A percentile compares a stretch with the other conserved stretches of the same genome.
Evolutionary conservation across 2,888 invertebrate species (phyloP).

Genomic region (Caenorhabditis wallacei): DNA sequence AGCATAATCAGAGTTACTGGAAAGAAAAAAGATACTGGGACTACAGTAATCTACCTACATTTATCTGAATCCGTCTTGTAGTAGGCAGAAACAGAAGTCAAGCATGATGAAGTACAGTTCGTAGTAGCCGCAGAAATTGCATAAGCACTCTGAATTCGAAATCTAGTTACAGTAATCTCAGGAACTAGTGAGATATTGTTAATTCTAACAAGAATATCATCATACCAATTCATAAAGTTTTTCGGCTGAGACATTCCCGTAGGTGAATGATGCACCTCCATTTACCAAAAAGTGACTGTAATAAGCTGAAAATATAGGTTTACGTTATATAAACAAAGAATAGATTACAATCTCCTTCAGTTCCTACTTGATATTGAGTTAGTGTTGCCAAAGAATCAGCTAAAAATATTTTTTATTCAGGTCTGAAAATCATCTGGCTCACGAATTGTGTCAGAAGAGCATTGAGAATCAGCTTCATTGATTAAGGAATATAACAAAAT

Average conservation of each 20-base stretch:
- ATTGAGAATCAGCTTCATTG: constrained; percentile 17
- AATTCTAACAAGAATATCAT: too few species aligned
- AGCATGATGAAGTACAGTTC: constrained; percentile 53
- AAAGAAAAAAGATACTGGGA: neutral
- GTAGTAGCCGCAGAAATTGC: constrained; percentile 40
- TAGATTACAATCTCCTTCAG: constrained; percentile 39
- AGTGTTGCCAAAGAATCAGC: constrained; percentile 41
- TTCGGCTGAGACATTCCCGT: constrained; percentile 32
- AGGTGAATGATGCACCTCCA: constrained; percentile 45
- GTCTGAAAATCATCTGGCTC: neutral
- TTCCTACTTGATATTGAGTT: constrained; percentile 50
- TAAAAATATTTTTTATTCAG: constrained; percentile 16
- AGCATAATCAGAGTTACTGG: constrained; percentile 60
- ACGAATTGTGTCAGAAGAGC: constrained; percentile 54
- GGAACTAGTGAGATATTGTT: too few species aligned
- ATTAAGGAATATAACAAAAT: neutral
- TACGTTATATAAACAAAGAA: neutral
- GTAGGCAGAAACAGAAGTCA: constrained; percentile 47
- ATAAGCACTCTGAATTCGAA: constrained; percentile 25
- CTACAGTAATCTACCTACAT: neutral
- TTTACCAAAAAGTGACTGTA: constrained; percentile 56
- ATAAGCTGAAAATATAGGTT: constrained; percentile 21
- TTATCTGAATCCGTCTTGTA: constrained; percentile 52
- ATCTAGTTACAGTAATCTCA: neutral
- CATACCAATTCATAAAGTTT: constrained; percentile 40